Base-by-base conservation (phyloP, 2,888 invertebrate species). In the Aleiodes alternator region DNA sequence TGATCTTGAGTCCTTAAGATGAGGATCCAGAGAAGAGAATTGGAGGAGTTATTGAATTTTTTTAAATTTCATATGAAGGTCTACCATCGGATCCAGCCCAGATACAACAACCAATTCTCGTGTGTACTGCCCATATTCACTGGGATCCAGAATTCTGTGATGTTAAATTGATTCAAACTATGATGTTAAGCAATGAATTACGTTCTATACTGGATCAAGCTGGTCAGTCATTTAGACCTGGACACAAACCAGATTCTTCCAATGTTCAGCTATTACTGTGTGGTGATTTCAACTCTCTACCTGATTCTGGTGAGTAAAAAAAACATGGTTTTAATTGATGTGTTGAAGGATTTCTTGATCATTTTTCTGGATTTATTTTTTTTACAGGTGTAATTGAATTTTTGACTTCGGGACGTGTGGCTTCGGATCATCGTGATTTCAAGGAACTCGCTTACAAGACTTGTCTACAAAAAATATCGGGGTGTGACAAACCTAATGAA, bases 101-200 rank as follows among this genome's bases (percentile, higher is more conserved):
- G 91, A 92, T 94, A 82, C 94, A 94, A 82, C 96, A 97, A 88
- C 96, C 97, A 23, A 92, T 99, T 78, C 91, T 99, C 77, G 98
- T 99, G 70, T 98, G 98, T 90, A 99, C 98, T 43, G 98, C 99
- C 50, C 99, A 99, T 91, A 97, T 99, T 84, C 99, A 99, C 90
- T 99, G 99, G 99, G 99, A 99, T 92, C 99, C 99, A 0, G 98
- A 99, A 91, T 99, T 95, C 91, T 98, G 98, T 90, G 99, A 99
- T 91, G 99, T 99, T 66, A 99, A 99, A 91, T 93, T 99, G 64
- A 98, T 99, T 81, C 99, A 99, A 91, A 98, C 98, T 50, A 98
- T 99, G 96, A 98, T 99, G 98, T 91, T 99, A 82, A 96, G 97
- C 91, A 96, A 97, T 89, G 98, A 99, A 90, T 91, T 99, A 83